phyloP scores from a whole-genome alignment of 2,113 vertebrate species.

The Mormyrus iriodes region DNA sequence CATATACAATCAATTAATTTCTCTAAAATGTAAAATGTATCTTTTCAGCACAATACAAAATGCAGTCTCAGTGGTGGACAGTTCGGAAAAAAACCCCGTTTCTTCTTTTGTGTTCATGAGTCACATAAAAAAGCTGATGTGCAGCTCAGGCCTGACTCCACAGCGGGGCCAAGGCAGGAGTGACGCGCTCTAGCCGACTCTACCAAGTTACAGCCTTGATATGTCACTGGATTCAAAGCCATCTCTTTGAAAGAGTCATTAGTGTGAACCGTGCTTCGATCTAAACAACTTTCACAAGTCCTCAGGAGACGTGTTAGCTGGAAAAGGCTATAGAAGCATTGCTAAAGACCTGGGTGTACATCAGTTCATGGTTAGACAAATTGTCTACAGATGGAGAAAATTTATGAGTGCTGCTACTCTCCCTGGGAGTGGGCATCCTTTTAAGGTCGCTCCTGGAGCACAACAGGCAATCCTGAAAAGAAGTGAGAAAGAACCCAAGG shows the following conservation, averaged over 20 bases:
- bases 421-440: not conserved
- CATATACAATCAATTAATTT: not conserved
- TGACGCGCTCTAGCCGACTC: not conserved
- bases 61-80: not conserved
- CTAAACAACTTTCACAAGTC: not conserved
- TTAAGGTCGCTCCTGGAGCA: not conserved
- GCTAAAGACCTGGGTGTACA: not conserved
- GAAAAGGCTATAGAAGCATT: not conserved
- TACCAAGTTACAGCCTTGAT: not conserved
- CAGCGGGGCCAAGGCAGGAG: not conserved
- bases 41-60: not conserved
- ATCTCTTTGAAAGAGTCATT: not conserved
- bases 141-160: not conserved
- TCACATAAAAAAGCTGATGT: not conserved
- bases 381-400: not conserved
- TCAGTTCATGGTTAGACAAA: not conserved
- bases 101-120: not conserved
- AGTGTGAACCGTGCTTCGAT: not conserved
- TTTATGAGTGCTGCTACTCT: not conserved
- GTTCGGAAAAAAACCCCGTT: not conserved
- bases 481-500: not conserved
- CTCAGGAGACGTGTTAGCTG: not conserved
- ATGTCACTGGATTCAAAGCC: not conserved
- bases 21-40: not conserved
- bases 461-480: not conserved